Percentiles rank a stretch among this genome's conserved stretches.
Conservation (phyloP, 37 sponge, comb jelly and placozoan genomes). For the Bolinopsis microptera region DNA sequence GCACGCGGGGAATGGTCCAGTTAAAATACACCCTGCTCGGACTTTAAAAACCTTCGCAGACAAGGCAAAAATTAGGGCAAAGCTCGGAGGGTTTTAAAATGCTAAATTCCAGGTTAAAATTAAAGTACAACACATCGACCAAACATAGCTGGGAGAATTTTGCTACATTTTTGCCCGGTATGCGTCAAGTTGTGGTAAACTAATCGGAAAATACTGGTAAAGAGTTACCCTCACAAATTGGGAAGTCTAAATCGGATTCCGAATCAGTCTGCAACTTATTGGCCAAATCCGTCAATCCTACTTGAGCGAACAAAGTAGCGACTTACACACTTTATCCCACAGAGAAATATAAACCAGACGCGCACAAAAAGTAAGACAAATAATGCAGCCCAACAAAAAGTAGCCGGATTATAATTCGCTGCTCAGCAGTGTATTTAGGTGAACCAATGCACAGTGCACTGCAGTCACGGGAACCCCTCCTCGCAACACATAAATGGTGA, state of each 20-base stretch:
- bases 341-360: too few relatives aligned
- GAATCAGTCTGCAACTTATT: background rate
- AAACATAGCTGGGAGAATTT: background rate
- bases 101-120: background rate
- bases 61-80: background rate
- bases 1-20: too few relatives aligned
- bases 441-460: background rate
- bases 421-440: background rate
- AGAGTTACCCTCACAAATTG: background rate
- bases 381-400: background rate
- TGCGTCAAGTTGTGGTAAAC: background rate
- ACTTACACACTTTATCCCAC: too few relatives aligned
- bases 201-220: background rate
- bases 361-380: background rate
- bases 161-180: background rate
- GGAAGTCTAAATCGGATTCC: background rate
- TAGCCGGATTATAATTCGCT: background rate
- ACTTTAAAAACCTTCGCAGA: background rate
- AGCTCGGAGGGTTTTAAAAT: background rate
- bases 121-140: background rate
- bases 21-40: too few relatives aligned
- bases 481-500: background rate
- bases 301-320: too few relatives aligned
- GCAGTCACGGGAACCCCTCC: background rate
- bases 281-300: too few relatives aligned